Percentiles rank a stretch among this genome's conserved stretches.
Evolutionary conservation across 92 coral and sea anemone genomes (phyloP).

Genomic region (Palythoa heliodiscus): DNA sequence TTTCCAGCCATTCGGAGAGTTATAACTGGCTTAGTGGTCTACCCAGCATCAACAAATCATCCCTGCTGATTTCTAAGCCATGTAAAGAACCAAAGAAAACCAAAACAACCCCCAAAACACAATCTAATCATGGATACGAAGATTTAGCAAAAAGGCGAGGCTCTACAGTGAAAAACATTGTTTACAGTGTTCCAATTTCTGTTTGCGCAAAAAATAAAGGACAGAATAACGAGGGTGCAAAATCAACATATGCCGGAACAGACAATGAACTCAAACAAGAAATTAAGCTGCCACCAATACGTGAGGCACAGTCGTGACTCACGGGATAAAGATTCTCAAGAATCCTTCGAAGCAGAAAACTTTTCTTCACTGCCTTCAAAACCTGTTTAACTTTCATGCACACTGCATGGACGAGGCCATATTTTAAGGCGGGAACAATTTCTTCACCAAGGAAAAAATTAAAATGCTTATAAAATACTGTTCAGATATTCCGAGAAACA

Average conservation of each 20-base stretch:
- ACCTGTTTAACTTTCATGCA: too few species aligned
- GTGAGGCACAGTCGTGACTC: neutral
- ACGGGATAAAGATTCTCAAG: too few species aligned
- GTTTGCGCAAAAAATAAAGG: neutral
- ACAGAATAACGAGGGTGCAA: neutral
- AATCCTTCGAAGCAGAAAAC: too few species aligned
- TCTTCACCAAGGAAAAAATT: too few species aligned
- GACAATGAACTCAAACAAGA: neutral
- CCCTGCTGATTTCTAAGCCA: neutral
- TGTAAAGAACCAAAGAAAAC: neutral
- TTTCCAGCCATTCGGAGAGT: slow-evolving; percentile 70
- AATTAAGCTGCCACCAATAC: neutral
- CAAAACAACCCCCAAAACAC: neutral
- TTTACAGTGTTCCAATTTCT: slow-evolving; percentile 52
- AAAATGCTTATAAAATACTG: too few species aligned
- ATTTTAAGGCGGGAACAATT: too few species aligned
- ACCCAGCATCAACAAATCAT: slow-evolving; percentile 48
- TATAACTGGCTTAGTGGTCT: slow-evolving; percentile 75
- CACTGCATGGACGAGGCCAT: too few species aligned
- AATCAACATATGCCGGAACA: neutral
- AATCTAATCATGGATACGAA: neutral
- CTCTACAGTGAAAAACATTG: slow-evolving; percentile 63
- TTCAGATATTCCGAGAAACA: too few species aligned
- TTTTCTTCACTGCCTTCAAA: too few species aligned
- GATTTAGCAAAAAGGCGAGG: slow-evolving; percentile 33